phyloP scores from a whole-genome alignment of 2,888 invertebrate species.

The Clitarchus hookeri region DNA sequence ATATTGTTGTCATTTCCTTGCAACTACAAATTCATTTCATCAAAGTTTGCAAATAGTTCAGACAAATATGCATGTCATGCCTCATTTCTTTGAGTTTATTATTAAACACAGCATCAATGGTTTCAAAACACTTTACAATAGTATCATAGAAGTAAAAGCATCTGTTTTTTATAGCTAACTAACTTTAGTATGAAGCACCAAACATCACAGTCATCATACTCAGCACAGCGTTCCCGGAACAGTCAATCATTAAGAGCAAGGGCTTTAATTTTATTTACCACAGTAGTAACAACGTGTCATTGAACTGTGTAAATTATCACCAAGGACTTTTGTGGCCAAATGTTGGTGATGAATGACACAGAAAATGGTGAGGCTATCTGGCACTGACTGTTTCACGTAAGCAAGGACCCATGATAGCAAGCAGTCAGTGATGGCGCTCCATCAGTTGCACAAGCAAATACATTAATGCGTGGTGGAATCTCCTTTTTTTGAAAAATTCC shows the following conservation, averaged over 20 bases:
- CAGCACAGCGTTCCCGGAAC: not conserved
- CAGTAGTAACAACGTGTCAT: not conserved
- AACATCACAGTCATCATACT: not conserved
- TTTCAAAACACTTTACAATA: not conserved
- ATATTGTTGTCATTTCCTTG: not conserved
- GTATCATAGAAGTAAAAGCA: not conserved
- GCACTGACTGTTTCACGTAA: conserved; percentile 10
- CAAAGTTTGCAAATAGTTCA: not conserved
- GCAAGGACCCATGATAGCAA: conserved; percentile 12
- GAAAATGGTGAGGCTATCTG: not conserved
- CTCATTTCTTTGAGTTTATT: not conserved
- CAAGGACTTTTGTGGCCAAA: not conserved
- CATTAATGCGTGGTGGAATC: conserved; percentile 5
- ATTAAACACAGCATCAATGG: not conserved
- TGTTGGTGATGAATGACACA: conserved; percentile 29
- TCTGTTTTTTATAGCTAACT: not conserved
- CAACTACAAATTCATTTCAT: not conserved
- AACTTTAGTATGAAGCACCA: conserved; percentile 11
- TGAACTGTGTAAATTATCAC: not conserved
- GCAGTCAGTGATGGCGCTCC: conserved; percentile 28
- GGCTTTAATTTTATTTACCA: conserved; percentile 4
- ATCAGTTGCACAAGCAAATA: conserved; percentile 25
- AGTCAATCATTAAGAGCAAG: not conserved
- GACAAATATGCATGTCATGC: not conserved
- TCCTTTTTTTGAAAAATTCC: not conserved